phyloP scores from a whole-genome alignment of 2,888 invertebrate genomes.

The Parochlus steinenii region DNA sequence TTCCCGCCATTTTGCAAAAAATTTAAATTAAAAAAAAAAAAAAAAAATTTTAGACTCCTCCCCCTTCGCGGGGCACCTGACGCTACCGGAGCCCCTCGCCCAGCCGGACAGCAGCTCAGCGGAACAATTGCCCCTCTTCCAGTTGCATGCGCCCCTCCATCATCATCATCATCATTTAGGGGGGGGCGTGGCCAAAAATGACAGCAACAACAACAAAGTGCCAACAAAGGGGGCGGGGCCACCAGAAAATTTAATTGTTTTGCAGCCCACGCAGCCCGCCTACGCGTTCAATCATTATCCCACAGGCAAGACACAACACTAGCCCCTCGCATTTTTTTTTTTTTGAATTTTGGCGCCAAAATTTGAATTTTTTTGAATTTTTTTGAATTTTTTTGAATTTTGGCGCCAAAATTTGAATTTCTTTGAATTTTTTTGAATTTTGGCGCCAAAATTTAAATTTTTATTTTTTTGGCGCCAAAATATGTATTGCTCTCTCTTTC shows the following conservation, averaged over 20 bases:
- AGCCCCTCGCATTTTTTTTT: constrained; percentile 10
- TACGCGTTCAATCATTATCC: constrained; percentile 50
- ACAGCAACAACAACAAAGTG: constrained; percentile 17
- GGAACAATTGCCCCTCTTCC: constrained; percentile 9
- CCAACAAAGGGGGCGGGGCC: constrained; percentile 27
- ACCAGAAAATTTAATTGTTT: constrained; percentile 28
- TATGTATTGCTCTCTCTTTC: background rate
- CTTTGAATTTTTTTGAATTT: background rate
- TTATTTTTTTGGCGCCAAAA: background rate
- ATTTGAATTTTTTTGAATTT: no score
- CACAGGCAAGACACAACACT: constrained; percentile 36
- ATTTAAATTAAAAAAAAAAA: no score
- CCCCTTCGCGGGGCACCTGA: no score
- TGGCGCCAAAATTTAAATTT: background rate
- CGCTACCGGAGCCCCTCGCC: no score
- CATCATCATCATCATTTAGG: background rate
- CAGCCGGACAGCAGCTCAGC: constrained; percentile 9
- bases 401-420: background rate
- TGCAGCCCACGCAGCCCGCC: constrained; percentile 36
- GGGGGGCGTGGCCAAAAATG: constrained; percentile 6
- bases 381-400: no score
- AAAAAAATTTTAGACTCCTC: no score
- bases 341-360: background rate
- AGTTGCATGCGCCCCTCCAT: constrained; percentile 6
- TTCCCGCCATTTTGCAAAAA: no score